These are phyloP conservation scores for Bradysia coprophila DNA, from an alignment of 1,140 invertebrate genomes.

Conservation along the genomic window DNA sequence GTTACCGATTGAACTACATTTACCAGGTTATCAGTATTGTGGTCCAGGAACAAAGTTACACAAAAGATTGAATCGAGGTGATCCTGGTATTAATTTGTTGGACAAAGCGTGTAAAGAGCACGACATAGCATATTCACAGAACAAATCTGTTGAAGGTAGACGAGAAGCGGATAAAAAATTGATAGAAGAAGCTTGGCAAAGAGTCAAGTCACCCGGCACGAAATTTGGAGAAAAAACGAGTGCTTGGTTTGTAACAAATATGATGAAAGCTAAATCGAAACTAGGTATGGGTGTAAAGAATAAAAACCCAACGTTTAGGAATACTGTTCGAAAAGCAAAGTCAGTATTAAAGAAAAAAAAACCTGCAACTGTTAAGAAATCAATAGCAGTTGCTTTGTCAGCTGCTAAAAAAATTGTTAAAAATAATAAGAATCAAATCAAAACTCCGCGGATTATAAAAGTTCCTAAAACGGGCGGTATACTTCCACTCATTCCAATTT, in stretches of 20 bases:
- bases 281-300: background rate
- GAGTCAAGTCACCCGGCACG: background rate
- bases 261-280: background rate
- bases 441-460: conserved; percentile 13
- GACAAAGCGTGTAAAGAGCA: conserved; percentile 13
- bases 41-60: background rate
- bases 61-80: conserved; percentile 12
- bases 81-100: conserved; percentile 15
- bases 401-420: conserved; percentile 6
- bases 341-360: background rate
- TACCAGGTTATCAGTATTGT: conserved; percentile 7
- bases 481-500: conserved; percentile 18
- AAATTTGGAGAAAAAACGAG: background rate
- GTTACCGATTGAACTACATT: conserved; percentile 12
- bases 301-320: no score
- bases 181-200: background rate
- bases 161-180: conserved; percentile 17
- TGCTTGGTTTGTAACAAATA: background rate
- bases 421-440: conserved; percentile 5
- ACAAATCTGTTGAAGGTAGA: conserved; percentile 15
- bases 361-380: background rate
- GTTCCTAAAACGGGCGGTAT: conserved; percentile 18
- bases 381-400: conserved; percentile 6
- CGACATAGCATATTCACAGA: conserved; percentile 8
- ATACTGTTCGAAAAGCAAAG: background rate